Base-by-base conservation (phyloP, 2,113 vertebrate species). In the Gymnogyps californianus region DNA sequence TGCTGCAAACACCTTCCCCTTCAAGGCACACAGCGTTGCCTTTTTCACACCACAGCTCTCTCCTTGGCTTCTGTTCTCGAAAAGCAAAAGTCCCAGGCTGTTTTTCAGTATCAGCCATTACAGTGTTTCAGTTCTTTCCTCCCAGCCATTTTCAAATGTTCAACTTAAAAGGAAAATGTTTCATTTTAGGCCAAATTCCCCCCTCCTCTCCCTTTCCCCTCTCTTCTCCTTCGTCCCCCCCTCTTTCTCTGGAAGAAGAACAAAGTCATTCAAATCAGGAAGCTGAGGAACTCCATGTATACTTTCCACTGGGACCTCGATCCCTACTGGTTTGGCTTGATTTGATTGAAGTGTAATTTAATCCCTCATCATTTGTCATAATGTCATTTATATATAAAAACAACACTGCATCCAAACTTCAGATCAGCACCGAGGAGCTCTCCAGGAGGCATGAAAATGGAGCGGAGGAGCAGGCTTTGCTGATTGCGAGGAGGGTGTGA, bases 261-360 rank as follows among this genome's bases (percentile, higher is more conserved):
- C 98, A 98, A 98, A 98, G 98, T 97, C 96, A 98, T 98, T 98
- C 97, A 98, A 98, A 98, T 98, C 97, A 98, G 98, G 97, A 98
- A 97, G 97, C 97, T 96, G 97, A 98, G 98, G 98, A 97, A 97
- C 98, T 98, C 97, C 95, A 9, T 87, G 95, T 85, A 62, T 94
- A 96, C 95, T 96, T 97, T 98, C 98, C 98, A 89, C 96, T 88
- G 98, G 98, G 98, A 98, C 97, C 89, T 81, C 46, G 80, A 95
- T 98, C 98, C 98, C 98, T 96, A 97, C 97, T 97, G 98, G 98
- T 98, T 98, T 97, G 90, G 96, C 92, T 96, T 97, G 97, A 97
- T 98, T 91, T 98, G 97, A 98, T 98, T 98, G 98, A 98, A 98
- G 98, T 98, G 95, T 97, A 97, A 96, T 98, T 92, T 97, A 98